Evolutionary conservation across 2,888 invertebrate species (phyloP).

Genomic region (Sarcophaga caerulescens): DNA sequence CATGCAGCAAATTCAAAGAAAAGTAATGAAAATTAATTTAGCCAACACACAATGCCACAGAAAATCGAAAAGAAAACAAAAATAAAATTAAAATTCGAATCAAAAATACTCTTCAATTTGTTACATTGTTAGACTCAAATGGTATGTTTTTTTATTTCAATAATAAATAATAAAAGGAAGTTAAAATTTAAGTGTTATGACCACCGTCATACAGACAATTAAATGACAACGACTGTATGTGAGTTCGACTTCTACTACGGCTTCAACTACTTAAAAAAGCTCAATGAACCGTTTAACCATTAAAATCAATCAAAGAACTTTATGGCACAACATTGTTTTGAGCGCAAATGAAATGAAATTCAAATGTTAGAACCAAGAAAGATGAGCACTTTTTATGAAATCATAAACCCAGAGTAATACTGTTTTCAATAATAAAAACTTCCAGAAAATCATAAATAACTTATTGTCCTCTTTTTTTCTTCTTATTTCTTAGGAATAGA

Average conservation of each 20-base stretch:
- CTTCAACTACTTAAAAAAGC: constrained; percentile 68
- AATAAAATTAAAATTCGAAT: not conserved
- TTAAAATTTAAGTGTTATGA: constrained; percentile 23
- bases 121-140: constrained; percentile 30
- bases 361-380: constrained; percentile 42
- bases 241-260: not conserved
- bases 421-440: constrained; percentile 65
- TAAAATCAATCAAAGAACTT: constrained; percentile 79
- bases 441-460: not conserved
- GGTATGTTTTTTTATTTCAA: not conserved
- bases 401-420: constrained; percentile 58
- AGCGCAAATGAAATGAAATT: constrained; percentile 30
- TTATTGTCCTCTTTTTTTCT: not conserved
- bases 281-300: constrained; percentile 79
- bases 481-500: not conserved
- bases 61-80: not conserved
- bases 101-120: not conserved
- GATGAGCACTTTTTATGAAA: constrained; percentile 73
- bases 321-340: constrained; percentile 76
- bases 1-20: too few species aligned
- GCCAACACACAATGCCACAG: not conserved
- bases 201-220: constrained; percentile 69
- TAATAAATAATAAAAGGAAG: constrained; percentile 44
- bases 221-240: constrained; percentile 75
- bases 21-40: not conserved